Percentiles rank a stretch among this genome's conserved stretches.
phyloP scores from a whole-genome alignment of 2,888 invertebrate genomes.

The Dryomyza anilis region DNA sequence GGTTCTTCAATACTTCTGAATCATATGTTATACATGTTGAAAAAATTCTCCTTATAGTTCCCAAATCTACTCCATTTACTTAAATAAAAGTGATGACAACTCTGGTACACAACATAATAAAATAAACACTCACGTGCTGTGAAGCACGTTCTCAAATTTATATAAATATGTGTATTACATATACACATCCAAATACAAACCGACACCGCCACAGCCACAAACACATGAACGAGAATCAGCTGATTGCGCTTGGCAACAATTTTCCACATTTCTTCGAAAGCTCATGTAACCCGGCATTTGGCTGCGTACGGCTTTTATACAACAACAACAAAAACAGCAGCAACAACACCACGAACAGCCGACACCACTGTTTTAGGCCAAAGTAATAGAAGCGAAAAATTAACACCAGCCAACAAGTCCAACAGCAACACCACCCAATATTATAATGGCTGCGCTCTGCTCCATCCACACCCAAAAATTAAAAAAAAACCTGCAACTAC shows the following conservation, averaged over 20 bases:
- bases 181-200: conserved; percentile 1
- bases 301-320: conserved; percentile 13
- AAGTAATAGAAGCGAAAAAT: neutral
- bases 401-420: conserved; percentile 16
- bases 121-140: neutral
- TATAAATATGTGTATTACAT: neutral
- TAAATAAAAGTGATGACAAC: neutral
- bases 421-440: no score
- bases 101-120: conserved; percentile 10
- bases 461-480: no score
- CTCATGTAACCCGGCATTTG: conserved; percentile 15
- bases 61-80: no score
- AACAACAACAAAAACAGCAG: neutral
- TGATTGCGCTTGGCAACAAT: conserved; percentile 42
- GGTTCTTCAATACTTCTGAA: no score
- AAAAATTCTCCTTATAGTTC: no score
- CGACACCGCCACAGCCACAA: neutral
- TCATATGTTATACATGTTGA: no score
- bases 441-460: no score
- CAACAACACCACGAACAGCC: conserved; percentile 11
- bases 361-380: neutral
- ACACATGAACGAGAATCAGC: conserved; percentile 29
- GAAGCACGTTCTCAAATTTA: neutral
- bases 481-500: neutral
- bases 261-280: conserved; percentile 36